A percentile compares a stretch with the other conserved stretches of the same genome.
These are phyloP conservation scores for Cromileptes altivelis DNA, from an alignment of 2,113 vertebrate genomes.

Conservation along the genomic window DNA sequence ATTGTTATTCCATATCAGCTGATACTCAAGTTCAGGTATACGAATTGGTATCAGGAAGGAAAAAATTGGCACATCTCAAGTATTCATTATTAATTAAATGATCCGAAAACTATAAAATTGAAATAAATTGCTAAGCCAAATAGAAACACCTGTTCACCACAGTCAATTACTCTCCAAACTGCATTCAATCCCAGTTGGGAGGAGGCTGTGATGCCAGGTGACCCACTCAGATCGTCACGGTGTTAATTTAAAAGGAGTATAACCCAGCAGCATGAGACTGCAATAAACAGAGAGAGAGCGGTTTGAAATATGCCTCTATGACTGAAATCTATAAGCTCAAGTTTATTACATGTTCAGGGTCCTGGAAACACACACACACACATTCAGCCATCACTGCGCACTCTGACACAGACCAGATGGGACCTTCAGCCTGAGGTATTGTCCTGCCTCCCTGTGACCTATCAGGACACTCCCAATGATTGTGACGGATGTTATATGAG, in stretches of 20 bases:
- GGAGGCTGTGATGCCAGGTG: conserved; percentile 20
- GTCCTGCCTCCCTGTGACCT: conserved; percentile 48
- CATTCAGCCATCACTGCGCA: neutral
- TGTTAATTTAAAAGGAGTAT: conserved; percentile 30
- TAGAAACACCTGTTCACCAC: conserved; percentile 1
- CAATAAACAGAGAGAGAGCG: conserved; percentile 14
- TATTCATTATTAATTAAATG: neutral
- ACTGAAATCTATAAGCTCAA: conserved; percentile 11
- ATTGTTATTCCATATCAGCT: too few relatives aligned
- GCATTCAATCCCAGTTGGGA: neutral
- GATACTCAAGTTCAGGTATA: too few relatives aligned
- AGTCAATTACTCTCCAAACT: neutral
- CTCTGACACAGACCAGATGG: conserved; percentile 57
- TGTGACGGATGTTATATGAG: conserved; percentile 39
- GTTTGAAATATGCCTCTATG: neutral
- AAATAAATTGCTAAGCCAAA: neutral
- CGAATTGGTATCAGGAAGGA: too few relatives aligned
- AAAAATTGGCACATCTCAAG: too few relatives aligned
- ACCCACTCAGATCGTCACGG: conserved; percentile 17
- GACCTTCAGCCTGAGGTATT: conserved; percentile 32
- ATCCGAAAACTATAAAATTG: neutral
- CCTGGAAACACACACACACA: neutral
- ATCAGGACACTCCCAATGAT: conserved; percentile 37
- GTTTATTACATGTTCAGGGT: conserved; percentile 7
- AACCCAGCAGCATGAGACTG: conserved; percentile 8